phyloP scores from a whole-genome alignment of 2,113 vertebrate species.

The Conger conger region DNA sequence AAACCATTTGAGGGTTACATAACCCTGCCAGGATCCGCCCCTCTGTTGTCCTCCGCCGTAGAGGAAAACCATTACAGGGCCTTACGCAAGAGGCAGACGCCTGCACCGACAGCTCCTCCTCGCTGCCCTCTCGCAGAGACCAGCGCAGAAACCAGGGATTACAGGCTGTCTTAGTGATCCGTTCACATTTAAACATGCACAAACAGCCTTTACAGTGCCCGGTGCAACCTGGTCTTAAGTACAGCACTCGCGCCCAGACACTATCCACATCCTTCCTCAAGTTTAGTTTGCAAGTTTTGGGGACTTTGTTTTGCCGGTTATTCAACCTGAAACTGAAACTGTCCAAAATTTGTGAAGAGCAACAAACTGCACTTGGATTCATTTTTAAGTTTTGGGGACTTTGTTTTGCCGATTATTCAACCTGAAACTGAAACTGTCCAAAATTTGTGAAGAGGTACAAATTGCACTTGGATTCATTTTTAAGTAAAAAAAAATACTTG shows the following conservation, averaged over 20 bases:
- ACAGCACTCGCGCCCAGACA: neutral
- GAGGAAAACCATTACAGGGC: neutral
- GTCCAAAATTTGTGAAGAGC: no score
- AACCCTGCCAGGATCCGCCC: neutral
- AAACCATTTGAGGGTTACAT: neutral
- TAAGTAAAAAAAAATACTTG: no score
- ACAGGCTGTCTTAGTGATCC: neutral
- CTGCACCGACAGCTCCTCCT: neutral
- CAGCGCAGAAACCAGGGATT: neutral
- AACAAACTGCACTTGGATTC: no score
- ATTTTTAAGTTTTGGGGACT: no score
- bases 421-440: no score
- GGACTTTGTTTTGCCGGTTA: no score
- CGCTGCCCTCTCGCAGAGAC: neutral
- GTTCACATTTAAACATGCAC: neutral
- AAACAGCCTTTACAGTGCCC: neutral
- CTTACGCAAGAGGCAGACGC: slow-evolving; percentile 2
- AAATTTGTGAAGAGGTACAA: no score
- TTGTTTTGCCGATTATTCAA: no score
- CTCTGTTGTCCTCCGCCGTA: neutral
- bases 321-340: no score
- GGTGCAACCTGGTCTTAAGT: neutral
- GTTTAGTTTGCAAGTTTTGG: no score
- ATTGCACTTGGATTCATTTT: no score
- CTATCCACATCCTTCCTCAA: neutral